A percentile compares a stretch with the other conserved stretches of the same genome.
phyloP scores from a whole-genome alignment of 2,888 invertebrate species.

The Rotaria sp. region DNA sequence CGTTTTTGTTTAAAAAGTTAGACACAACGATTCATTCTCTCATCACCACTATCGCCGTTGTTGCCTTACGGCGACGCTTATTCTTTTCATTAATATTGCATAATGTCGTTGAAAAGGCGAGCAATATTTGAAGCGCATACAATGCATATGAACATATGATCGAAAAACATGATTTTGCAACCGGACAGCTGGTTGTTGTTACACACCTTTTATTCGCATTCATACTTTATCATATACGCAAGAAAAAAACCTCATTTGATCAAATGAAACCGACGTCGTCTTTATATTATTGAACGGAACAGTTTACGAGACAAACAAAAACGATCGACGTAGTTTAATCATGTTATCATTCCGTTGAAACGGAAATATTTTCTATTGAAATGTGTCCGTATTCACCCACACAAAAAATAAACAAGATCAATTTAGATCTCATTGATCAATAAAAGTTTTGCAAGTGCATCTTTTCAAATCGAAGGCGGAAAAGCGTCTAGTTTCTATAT shows the following conservation, averaged over 20 bases:
- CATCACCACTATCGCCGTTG: background rate
- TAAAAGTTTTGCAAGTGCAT: no score
- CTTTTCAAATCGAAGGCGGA: no score
- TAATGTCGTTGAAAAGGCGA: background rate
- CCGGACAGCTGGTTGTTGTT: background rate
- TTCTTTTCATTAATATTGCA: background rate
- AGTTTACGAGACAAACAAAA: background rate
- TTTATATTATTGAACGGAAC: background rate
- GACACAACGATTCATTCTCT: background rate
- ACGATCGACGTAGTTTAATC: background rate
- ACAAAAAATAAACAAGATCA: background rate
- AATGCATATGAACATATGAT: background rate
- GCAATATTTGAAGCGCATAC: slow-evolving; percentile 2
- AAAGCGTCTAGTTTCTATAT: no score
- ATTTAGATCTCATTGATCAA: no score
- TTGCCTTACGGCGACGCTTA: background rate
- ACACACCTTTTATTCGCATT: background rate
- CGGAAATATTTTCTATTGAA: background rate
- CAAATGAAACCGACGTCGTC: background rate
- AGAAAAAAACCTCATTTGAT: background rate
- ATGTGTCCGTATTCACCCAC: background rate
- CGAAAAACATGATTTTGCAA: slow-evolving; percentile 22
- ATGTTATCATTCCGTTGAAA: background rate
- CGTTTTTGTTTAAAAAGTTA: background rate
- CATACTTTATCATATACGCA: background rate